Evolutionary conservation across 2,113 vertebrate species (phyloP).

Genomic region (Brienomyrus longianalis): DNA sequence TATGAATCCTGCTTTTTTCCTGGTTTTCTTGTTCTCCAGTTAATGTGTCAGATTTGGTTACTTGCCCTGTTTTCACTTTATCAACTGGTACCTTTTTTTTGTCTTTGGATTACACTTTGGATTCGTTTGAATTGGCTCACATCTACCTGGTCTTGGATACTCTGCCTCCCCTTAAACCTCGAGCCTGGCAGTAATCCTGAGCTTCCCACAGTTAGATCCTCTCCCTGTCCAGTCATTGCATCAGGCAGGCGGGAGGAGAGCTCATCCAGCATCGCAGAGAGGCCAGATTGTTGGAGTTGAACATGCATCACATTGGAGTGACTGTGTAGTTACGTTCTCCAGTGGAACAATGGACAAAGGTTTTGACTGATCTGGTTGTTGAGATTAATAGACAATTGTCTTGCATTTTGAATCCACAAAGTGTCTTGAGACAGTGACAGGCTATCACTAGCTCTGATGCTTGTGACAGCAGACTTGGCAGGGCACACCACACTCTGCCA

Average conservation of each 20-base stretch:
- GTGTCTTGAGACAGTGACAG: background rate
- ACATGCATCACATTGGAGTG: background rate
- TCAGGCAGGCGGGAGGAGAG: background rate
- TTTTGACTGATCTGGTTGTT: background rate
- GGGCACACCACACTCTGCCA: background rate
- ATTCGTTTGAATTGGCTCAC: background rate
- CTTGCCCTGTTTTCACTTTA: background rate
- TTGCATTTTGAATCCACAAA: background rate
- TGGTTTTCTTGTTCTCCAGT: background rate
- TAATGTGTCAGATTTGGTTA: background rate
- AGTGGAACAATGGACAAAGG: background rate
- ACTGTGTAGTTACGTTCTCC: conserved; percentile 8
- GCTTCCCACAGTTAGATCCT: background rate
- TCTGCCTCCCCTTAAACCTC: background rate
- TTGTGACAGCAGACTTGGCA: background rate
- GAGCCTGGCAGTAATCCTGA: background rate
- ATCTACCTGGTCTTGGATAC: background rate
- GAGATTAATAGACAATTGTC: background rate
- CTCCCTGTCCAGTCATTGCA: background rate
- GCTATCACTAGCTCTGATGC: background rate
- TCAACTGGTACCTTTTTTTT: background rate
- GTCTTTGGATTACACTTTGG: background rate
- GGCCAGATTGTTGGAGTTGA: background rate
- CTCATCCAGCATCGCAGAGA: background rate
- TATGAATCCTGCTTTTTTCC: background rate